A percentile compares a stretch with the other conserved stretches of the same genome.
Evolutionary conservation across 2,888 invertebrate species (phyloP).

Genomic region (Polymixis flavicincta): DNA sequence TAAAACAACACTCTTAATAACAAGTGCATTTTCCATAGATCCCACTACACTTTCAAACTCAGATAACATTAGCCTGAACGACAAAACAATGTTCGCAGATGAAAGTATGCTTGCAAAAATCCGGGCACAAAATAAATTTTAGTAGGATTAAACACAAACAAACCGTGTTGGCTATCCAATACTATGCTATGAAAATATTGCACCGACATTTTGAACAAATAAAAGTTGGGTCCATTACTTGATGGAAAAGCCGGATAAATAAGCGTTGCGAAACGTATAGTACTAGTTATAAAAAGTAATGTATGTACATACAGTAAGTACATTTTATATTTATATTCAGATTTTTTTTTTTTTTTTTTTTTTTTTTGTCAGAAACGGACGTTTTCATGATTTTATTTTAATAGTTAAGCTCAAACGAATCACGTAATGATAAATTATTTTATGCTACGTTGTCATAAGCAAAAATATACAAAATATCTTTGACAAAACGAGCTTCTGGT

Average conservation of each 20-base stretch:
- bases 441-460: constrained; percentile 21
- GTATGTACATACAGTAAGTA: background rate
- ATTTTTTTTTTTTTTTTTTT: too few species aligned
- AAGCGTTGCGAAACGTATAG: background rate
- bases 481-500: constrained; percentile 20
- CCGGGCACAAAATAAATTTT: constrained; percentile 43
- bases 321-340: background rate
- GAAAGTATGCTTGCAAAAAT: constrained; percentile 35
- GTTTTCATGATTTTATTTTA: background rate
- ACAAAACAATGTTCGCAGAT: constrained; percentile 18
- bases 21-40: background rate
- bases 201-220: constrained; percentile 18
- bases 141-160: constrained; percentile 55
- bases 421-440: too few species aligned
- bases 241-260: constrained; percentile 14
- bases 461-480: constrained; percentile 7
- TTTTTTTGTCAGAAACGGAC: too few species aligned
- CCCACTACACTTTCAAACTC: background rate
- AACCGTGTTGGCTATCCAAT: constrained; percentile 24
- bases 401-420: background rate
- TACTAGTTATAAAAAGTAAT: background rate
- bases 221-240: constrained; percentile 34
- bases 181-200: constrained; percentile 18
- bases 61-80: constrained; percentile 3
- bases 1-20: background rate